A percentile compares a stretch with the other conserved stretches of the same genome.
Evolutionary conservation across 2,888 invertebrate genomes (phyloP).

Genomic region (Brachylomia viminalis): DNA sequence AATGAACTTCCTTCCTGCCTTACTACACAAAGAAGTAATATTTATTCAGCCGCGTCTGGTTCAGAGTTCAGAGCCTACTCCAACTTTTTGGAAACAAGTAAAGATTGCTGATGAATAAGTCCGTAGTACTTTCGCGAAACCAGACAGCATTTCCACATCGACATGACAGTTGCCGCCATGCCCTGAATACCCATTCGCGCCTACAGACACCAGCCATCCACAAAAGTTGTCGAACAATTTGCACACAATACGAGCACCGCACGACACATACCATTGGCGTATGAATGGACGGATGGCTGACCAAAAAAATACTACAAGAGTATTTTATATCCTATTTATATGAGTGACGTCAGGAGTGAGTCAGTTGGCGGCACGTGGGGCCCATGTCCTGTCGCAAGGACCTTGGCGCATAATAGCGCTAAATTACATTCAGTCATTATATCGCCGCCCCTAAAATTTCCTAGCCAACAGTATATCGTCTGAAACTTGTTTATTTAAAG

Average conservation of each 20-base stretch:
- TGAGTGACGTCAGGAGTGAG: slow-evolving; percentile 71
- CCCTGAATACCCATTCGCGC: slow-evolving; percentile 40
- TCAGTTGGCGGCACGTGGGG: slow-evolving; percentile 69
- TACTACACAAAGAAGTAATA: background rate
- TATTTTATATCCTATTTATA: slow-evolving; percentile 70
- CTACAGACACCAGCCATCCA: slow-evolving; percentile 42
- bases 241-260: slow-evolving; percentile 77
- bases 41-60: background rate
- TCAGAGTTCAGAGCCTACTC: background rate
- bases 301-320: slow-evolving; percentile 78
- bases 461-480: slow-evolving; percentile 28
- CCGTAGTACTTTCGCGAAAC: background rate
- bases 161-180: slow-evolving; percentile 36
- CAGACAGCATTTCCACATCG: slow-evolving; percentile 23
- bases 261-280: slow-evolving; percentile 68
- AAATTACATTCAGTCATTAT: slow-evolving; percentile 68
- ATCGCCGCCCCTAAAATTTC: slow-evolving; percentile 61
- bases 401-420: slow-evolving; percentile 70
- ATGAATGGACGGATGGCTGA: slow-evolving; percentile 85
- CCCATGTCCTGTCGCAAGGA: slow-evolving; percentile 73
- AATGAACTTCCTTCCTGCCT: slow-evolving; percentile 46
- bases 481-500: slow-evolving; percentile 41
- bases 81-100: slow-evolving; percentile 1
- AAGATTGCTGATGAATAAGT: slow-evolving; percentile 28
- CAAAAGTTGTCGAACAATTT: slow-evolving; percentile 70